Conservation (phyloP, 2,888 invertebrate genomes). For the Ophion ellenae region DNA sequence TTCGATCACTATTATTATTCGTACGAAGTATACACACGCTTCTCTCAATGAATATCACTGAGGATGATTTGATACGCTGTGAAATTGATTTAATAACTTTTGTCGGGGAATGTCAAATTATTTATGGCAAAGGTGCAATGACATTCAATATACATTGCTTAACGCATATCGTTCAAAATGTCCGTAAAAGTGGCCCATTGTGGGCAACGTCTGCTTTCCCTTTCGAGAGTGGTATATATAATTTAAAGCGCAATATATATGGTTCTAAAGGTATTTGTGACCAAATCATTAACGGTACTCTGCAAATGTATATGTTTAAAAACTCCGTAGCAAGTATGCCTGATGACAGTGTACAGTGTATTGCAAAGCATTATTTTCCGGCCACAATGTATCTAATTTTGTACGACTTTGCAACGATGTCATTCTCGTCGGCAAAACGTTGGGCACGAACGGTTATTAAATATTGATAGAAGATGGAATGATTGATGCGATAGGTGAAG, state of each 20-base stretch:
- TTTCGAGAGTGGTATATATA: slow-evolving; percentile 31
- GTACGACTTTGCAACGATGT: slow-evolving; percentile 26
- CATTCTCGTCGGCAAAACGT: slow-evolving; percentile 20
- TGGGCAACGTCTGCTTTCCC: slow-evolving; percentile 37
- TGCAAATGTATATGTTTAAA: slow-evolving; percentile 23
- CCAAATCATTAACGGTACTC: slow-evolving; percentile 18
- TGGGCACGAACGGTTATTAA: slow-evolving; percentile 3
- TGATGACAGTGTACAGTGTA: slow-evolving; percentile 35
- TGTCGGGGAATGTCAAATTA: slow-evolving; percentile 22
- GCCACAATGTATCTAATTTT: slow-evolving; percentile 19
- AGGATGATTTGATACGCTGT: slow-evolving; percentile 1
- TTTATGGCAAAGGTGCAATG: slow-evolving; percentile 22
- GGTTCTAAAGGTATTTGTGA: slow-evolving; percentile 22
- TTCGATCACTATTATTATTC: slow-evolving; percentile 15
- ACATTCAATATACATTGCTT: slow-evolving; percentile 35
- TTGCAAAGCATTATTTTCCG: slow-evolving; percentile 33
- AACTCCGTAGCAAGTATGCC: slow-evolving; percentile 10
- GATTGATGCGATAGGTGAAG: slow-evolving; percentile 24
- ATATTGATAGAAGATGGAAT: slow-evolving; percentile 22
- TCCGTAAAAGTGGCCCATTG: slow-evolving; percentile 28
- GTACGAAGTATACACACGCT: slow-evolving; percentile 28
- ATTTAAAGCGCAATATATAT: slow-evolving; percentile 23
- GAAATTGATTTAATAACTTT: slow-evolving; percentile 35
- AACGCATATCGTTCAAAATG: slow-evolving; percentile 1
- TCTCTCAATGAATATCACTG: slow-evolving; percentile 10